Evolutionary conservation across 30 jellyfish, hydroid and myxozoan genomes (phyloP).

Genomic region (Haliclystus octoradiatus): DNA sequence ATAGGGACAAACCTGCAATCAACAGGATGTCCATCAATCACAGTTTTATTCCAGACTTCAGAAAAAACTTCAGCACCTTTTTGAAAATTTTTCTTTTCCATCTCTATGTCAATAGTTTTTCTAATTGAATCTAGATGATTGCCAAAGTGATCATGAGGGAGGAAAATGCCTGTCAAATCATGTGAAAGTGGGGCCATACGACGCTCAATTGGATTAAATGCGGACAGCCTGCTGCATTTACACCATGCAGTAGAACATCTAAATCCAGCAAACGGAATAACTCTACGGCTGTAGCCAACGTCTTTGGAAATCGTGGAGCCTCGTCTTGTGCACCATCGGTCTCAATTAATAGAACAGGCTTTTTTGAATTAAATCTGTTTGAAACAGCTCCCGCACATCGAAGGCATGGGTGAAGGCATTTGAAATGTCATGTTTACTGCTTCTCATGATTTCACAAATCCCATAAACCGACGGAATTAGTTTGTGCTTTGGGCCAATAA

Average conservation of each 20-base stretch:
- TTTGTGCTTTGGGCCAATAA: constrained; percentile 25
- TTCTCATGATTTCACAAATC: constrained; percentile 16
- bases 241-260: constrained; percentile 23
- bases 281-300: too few species aligned
- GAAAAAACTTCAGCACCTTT: too few species aligned
- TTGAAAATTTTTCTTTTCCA: too few species aligned
- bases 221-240: constrained; percentile 41
- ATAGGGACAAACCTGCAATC: too few species aligned
- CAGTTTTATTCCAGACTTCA: too few species aligned
- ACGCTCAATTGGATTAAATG: constrained; percentile 28
- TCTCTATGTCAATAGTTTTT: too few species aligned
- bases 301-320: background rate
- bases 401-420: constrained; percentile 24
- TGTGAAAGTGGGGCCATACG: constrained; percentile 27
- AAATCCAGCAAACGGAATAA: too few species aligned
- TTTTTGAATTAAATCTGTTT: background rate
- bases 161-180: constrained; percentile 21
- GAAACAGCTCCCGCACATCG: constrained; percentile 19
- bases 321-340: constrained; percentile 1
- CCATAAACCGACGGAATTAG: constrained; percentile 46
- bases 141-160: constrained; percentile 28
- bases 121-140: constrained; percentile 22
- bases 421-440: constrained; percentile 37
- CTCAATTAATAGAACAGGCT: background rate
- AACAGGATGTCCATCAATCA: too few species aligned